Evolutionary conservation across 37 sponge, comb jelly and placozoan genomes (phyloP).

Genomic region (Crambe crambe): DNA sequence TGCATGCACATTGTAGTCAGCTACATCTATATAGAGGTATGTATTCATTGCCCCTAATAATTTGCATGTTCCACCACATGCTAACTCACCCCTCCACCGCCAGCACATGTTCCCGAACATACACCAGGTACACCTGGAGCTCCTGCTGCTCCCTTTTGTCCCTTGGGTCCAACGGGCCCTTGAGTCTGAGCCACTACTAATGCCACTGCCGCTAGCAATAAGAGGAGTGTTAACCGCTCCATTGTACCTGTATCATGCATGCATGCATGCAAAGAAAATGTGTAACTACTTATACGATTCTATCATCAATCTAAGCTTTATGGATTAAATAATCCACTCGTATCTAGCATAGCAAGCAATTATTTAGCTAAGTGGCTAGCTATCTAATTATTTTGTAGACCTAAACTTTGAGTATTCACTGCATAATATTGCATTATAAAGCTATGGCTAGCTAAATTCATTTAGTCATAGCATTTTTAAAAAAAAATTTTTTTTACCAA

Average conservation of each 20-base stretch:
- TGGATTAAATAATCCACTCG: too few species aligned
- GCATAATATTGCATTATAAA: too few species aligned
- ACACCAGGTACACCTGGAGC: conserved; percentile 28
- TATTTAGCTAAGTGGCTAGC: not conserved
- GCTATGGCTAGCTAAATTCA: not conserved
- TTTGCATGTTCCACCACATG: not conserved
- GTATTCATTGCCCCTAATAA: not conserved
- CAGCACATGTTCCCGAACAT: conserved; percentile 29
- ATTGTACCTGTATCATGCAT: not conserved
- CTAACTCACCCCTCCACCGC: not conserved
- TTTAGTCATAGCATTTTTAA: not conserved
- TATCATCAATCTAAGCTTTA: too few species aligned
- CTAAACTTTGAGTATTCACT: too few species aligned
- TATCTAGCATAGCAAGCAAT: too few species aligned
- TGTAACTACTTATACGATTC: too few species aligned
- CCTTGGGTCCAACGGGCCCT: too few species aligned
- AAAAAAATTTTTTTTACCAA: not conserved
- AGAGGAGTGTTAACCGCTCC: conserved; percentile 9
- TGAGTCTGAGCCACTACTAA: not conserved
- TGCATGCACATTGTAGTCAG: not conserved
- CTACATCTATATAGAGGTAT: not conserved
- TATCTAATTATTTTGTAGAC: not conserved
- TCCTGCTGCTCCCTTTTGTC: conserved; percentile 16
- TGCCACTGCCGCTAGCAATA: not conserved
- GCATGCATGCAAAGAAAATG: not conserved